Evolutionary conservation across 2,888 invertebrate genomes (phyloP).

Genomic region (Copidosoma aretas): DNA sequence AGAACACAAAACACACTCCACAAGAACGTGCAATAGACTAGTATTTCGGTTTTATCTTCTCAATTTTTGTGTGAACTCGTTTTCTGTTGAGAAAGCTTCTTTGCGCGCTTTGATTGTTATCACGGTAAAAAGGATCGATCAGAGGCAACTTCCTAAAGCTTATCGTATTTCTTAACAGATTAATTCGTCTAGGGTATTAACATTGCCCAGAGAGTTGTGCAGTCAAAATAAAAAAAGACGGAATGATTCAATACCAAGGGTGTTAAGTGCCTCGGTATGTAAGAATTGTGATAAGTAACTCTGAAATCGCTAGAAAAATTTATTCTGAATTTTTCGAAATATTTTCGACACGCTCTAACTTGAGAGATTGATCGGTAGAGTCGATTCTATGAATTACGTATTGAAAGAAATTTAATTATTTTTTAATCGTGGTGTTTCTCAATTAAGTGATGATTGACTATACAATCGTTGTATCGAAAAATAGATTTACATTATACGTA

Average conservation of each 20-base stretch:
- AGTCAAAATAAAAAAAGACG: constrained; percentile 26
- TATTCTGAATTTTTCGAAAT: constrained; percentile 20
- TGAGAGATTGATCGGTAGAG: constrained; percentile 4
- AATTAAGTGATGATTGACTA: constrained; percentile 21
- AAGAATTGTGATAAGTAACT: constrained; percentile 33
- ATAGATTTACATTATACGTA: constrained; percentile 27
- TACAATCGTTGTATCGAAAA: constrained; percentile 27
- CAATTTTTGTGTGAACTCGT: constrained; percentile 12
- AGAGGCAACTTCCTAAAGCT: neutral
- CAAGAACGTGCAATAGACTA: constrained; percentile 50
- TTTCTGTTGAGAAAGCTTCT: constrained; percentile 7
- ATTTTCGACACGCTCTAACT: constrained; percentile 21
- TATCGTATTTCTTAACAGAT: constrained; percentile 16
- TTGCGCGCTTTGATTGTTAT: constrained; percentile 16
- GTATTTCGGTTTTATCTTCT: constrained; percentile 37
- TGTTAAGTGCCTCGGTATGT: constrained; percentile 32
- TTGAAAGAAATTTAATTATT: constrained; percentile 2
- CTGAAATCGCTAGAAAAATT: constrained; percentile 22
- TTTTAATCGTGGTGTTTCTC: constrained; percentile 20
- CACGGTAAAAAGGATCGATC: constrained; percentile 3
- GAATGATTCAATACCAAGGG: neutral
- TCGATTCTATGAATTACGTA: constrained; percentile 8
- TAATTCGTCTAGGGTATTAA: neutral
- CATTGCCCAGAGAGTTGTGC: constrained; percentile 17
- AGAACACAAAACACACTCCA: constrained; percentile 28